A percentile compares a stretch with the other conserved stretches of the same genome.
These are phyloP conservation scores for Chalcis sispes DNA, from an alignment of 2,888 invertebrate genomes.

Conservation along the genomic window DNA sequence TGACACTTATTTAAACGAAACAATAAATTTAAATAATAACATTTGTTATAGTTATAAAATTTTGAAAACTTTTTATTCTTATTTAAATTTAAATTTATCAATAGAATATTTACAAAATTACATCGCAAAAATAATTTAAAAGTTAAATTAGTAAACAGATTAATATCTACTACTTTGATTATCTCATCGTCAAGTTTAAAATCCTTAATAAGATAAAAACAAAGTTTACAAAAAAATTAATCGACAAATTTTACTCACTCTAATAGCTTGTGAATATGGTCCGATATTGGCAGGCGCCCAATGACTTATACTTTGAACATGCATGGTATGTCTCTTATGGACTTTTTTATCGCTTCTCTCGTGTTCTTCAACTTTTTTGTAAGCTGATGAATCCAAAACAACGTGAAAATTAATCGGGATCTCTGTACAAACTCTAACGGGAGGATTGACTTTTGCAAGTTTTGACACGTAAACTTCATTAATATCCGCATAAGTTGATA, in stretches of 20 bases:
- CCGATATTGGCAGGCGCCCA: slow-evolving; percentile 99
- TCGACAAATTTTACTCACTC: slow-evolving; percentile 82
- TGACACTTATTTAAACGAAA: too few relatives aligned
- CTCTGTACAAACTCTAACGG: slow-evolving; percentile 91
- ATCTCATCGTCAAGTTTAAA: too few relatives aligned
- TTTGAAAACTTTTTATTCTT: too few relatives aligned
- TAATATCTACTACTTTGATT: too few relatives aligned
- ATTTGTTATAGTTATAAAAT: too few relatives aligned
- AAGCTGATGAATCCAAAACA: slow-evolving; percentile 86
- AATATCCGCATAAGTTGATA: slow-evolving; percentile 86
- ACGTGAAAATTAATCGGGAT: slow-evolving; percentile 87
- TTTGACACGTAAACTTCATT: slow-evolving; percentile 87
- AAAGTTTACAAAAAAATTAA: background rate
- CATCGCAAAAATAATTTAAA: too few relatives aligned
- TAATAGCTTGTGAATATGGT: slow-evolving; percentile 94
- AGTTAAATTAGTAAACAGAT: too few relatives aligned
- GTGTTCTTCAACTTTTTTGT: slow-evolving; percentile 72
- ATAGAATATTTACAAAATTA: too few relatives aligned
- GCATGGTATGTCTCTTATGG: slow-evolving; percentile 85
- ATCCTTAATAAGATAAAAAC: too few relatives aligned
- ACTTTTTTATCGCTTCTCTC: slow-evolving; percentile 66
- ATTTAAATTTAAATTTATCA: too few relatives aligned
- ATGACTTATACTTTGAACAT: slow-evolving; percentile 96
- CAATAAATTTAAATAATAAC: too few relatives aligned
- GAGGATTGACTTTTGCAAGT: slow-evolving; percentile 88